Base-by-base conservation (phyloP, 2,888 invertebrate genomes). In the Galerucella pusilla region DNA sequence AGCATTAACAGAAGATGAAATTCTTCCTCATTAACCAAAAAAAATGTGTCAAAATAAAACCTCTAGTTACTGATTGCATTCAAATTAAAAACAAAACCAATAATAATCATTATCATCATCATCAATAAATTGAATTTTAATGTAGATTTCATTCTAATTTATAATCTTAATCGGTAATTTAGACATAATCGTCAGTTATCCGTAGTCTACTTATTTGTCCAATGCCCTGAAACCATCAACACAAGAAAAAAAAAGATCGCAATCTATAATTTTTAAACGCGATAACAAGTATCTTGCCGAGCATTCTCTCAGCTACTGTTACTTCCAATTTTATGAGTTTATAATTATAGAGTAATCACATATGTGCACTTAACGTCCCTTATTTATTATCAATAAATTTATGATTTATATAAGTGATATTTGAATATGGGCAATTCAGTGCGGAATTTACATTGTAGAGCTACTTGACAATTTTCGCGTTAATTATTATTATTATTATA, bases 191-290 rank as follows among this genome's bases (percentile, higher is more conserved):
- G 57, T 46, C 64, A 57, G 52, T 70, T 60, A 54, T 64, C 70
- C 63, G 64, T 57, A 65, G 61, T 52, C 65, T 57, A 71, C 54
- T 71, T 65, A 46, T 71, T 65, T 65, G 64, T 57, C 25, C 71
- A 45, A 45, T 57, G 57, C 57, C 57, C 57, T 20, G 57, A 9
- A 57, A 57, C 57, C 57, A 54, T n/a, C 6, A 49, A 5, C 49
- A 49, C 0, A 14, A 49, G 14, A 57, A 54, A 54, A 54, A 16
- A 20, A 42, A 59, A 66, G 72, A 72, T 72, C 60, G 66, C 66
- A 72, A 72, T 72, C 72, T 67, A 46, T 42, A 72, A 72, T 72
- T 72, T 57, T 72, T 72, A 66, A 72, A 66, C 66, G 66, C 66
- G 60, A 72, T 67, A 72, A 72, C 71, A 71, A 71, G 71, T 71